Evolutionary conservation across 2,888 invertebrate genomes (phyloP).

Genomic region (Metallyticus violacea): DNA sequence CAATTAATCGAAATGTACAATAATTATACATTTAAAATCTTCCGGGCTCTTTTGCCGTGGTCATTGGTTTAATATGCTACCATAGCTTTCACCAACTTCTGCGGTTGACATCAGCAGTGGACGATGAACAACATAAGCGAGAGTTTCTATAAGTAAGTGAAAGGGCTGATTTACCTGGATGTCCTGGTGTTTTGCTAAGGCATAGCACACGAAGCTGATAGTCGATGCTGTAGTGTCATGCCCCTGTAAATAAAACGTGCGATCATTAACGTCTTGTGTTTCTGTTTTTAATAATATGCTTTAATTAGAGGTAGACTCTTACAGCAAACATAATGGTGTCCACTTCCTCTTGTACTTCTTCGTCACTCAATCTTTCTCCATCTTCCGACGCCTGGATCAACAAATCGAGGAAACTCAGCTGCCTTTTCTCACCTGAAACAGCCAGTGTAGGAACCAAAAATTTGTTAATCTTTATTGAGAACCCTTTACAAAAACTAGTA

Average conservation of each 20-base stretch:
- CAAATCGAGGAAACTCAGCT: slow-evolving; percentile 17
- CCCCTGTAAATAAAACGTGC: slow-evolving; percentile 33
- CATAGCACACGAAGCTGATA: slow-evolving; percentile 37
- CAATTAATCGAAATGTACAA: too few species aligned
- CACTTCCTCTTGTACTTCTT: slow-evolving; percentile 21
- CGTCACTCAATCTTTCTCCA: neutral
- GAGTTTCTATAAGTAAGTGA: slow-evolving; percentile 48
- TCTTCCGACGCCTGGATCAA: neutral
- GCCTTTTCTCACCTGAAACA: neutral
- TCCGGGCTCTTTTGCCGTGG: too few species aligned
- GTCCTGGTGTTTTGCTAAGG: slow-evolving; percentile 39
- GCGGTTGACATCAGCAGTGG: too few species aligned
- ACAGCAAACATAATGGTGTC: slow-evolving; percentile 28
- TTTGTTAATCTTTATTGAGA: too few species aligned
- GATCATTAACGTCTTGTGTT: neutral
- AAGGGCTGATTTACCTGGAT: slow-evolving; percentile 42
- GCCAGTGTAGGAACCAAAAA: neutral
- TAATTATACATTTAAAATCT: too few species aligned
- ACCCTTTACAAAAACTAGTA: too few species aligned
- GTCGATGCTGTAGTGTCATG: slow-evolving; percentile 41
- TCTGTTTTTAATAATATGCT: neutral
- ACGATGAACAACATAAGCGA: too few species aligned
- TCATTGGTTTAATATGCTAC: too few species aligned
- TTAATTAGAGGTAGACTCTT: neutral
- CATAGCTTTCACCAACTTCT: too few species aligned